Conservation (phyloP, 2,888 invertebrate species). For the Archaeoteleia sp. region DNA sequence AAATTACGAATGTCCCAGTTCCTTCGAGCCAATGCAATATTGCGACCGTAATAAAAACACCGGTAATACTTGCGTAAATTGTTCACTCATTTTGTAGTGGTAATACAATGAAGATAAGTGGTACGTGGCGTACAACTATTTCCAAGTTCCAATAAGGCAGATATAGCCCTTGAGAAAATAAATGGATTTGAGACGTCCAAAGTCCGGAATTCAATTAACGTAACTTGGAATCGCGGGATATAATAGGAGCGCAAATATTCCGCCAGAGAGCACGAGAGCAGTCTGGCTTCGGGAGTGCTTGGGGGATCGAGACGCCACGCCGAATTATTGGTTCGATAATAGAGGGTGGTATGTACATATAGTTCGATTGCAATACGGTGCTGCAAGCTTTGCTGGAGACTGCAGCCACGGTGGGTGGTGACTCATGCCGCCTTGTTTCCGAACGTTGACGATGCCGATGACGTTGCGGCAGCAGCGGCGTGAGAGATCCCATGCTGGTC, state of each 20-base stretch:
- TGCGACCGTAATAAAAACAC: too few species aligned
- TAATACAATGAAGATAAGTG: conserved; percentile 4
- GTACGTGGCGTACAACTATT: conserved; percentile 7
- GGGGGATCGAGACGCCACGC: conserved; percentile 45
- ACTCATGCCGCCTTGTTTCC: conserved; percentile 61
- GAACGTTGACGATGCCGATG: conserved; percentile 32
- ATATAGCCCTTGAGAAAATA: conserved; percentile 37
- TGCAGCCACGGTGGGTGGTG: conserved; percentile 46
- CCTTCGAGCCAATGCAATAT: too few species aligned
- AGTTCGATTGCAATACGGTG: conserved; percentile 26
- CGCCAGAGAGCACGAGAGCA: conserved; percentile 17
- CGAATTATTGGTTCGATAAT: conserved; percentile 55
- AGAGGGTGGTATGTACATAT: conserved; percentile 33
- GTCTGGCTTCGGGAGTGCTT: conserved; percentile 30
- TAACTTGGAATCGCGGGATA: conserved; percentile 41
- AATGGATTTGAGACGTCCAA: conserved; percentile 43
- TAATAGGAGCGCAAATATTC: conserved; percentile 47
- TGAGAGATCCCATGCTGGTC: conserved; percentile 47
- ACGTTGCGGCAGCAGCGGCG: conserved; percentile 33
- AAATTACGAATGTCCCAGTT: too few species aligned
- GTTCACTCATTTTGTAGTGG: too few species aligned
- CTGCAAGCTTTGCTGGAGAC: background rate
- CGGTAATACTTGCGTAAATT: too few species aligned
- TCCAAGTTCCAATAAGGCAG: conserved; percentile 18
- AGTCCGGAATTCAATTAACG: conserved; percentile 48